A percentile compares a stretch with the other conserved stretches of the same genome.
Conservation (phyloP, 2,113 vertebrate genomes). For the Carassius carassius region DNA sequence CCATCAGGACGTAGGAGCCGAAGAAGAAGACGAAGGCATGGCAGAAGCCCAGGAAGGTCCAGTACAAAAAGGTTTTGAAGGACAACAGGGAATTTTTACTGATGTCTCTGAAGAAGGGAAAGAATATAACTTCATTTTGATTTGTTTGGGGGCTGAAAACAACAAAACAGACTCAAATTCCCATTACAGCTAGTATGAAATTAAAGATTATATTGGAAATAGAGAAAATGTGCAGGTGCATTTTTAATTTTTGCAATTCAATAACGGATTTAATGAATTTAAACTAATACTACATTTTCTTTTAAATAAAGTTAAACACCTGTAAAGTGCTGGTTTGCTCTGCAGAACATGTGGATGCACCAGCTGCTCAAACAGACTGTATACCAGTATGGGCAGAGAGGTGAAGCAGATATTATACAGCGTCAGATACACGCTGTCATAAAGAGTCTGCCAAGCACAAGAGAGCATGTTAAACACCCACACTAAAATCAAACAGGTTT, state of each 20-base stretch:
- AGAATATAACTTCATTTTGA: not conserved
- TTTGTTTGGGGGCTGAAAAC: not conserved
- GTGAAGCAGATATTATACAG: conserved; percentile 99
- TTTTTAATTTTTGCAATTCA: not conserved
- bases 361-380: conserved; percentile 97
- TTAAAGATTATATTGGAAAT: not conserved
- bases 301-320: conserved; percentile 61
- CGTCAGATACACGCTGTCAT: conserved; percentile 98
- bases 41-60: conserved; percentile 93
- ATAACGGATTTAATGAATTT: too few species aligned
- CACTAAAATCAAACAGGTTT: not conserved
- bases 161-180: not conserved
- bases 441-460: conserved; percentile 87
- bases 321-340: conserved; percentile 91
- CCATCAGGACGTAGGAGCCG: conserved; percentile 93
- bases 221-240: not conserved
- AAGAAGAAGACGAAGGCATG: conserved; percentile 98
- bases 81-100: conserved; percentile 92
- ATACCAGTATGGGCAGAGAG: conserved; percentile 96
- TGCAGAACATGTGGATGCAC: conserved; percentile 92
- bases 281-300: too few species aligned
- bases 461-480: conserved; percentile 39
- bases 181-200: not conserved
- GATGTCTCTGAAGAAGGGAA: conserved; percentile 85
- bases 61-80: conserved; percentile 93